phyloP scores from a whole-genome alignment of 2,113 vertebrate genomes.

The Macrotis lagotis region DNA sequence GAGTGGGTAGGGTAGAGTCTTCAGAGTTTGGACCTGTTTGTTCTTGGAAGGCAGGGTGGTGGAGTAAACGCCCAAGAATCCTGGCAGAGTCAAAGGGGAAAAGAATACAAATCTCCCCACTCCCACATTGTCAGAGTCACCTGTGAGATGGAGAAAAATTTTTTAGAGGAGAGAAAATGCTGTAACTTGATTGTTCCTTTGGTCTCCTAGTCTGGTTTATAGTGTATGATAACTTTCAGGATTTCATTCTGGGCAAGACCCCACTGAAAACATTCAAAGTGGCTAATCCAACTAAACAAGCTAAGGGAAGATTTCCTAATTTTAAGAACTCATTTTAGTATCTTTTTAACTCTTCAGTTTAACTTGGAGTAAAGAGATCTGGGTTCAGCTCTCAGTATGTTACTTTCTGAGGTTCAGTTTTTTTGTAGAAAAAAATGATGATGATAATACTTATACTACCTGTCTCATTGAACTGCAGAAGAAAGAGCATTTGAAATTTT shows the following conservation, averaged over 20 bases:
- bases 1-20: background rate
- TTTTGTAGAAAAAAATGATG: background rate
- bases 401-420: background rate
- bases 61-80: slow-evolving; percentile 42
- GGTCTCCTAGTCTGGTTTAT: background rate
- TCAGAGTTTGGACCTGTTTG: slow-evolving; percentile 30
- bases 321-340: background rate
- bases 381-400: background rate
- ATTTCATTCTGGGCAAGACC: background rate
- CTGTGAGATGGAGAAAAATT: background rate
- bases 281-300: background rate
- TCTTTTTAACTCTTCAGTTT: background rate
- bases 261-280: background rate
- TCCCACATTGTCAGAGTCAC: background rate
- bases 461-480: background rate
- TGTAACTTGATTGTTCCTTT: slow-evolving; percentile 16
- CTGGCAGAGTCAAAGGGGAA: slow-evolving; percentile 48
- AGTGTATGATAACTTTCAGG: background rate
- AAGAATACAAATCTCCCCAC: slow-evolving; percentile 29
- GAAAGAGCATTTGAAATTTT: background rate
- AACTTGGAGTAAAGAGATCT: background rate
- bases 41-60: slow-evolving; percentile 44
- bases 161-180: background rate
- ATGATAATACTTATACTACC: background rate
- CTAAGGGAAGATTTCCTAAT: background rate